Evolutionary conservation across 2,797 vertebrate species (phyloP), one percentile per base, ranked within the genome.

Genomic region (Petrocephalus schoutedeni): DNA sequence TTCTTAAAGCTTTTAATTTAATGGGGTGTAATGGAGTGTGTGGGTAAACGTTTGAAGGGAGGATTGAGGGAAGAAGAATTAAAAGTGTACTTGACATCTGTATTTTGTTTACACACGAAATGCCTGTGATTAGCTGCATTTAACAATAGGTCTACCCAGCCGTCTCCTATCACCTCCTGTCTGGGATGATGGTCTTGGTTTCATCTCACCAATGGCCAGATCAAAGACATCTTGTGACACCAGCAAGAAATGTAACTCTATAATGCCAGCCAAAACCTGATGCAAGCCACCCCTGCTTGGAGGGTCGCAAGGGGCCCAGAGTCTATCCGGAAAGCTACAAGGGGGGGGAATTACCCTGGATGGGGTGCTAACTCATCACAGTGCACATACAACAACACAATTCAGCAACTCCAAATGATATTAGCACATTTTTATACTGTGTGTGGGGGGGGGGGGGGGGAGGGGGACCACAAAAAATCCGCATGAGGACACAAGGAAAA

Each of bases 1-100:
- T 86, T 32, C 10, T 41, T 86, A 59, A 86, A 58, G 21, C 28
- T 28, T 41, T 36, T 32, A 59, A 86, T 86, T 58, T 41, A 85
- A 85, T 85, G 84, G 53, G 53, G 83, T 85, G 53, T 85, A 57
- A 57, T 85, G 54, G 56, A 41, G 84, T 86, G 84, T 16, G 53
- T 85, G 23, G 28, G 53, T 36, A 36, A 57, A 85, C 5, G 54
- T 85, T 85, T 36, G 56, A 59, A 58, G 7, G 10, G 14, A 32
- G 23, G 54, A 58, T 28, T 53, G 14, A 2, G 54, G n/a, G 57
- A 32, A 16, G 54, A 23, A 57, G 10, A 14, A 57, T 85, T 56
- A 85, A 56, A 85, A 21, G n/a, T 16, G 3, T 21, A 82, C 16
- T 82, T 51, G 41, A 82, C 77, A 82, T 82, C 77, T 82, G 36